phyloP scores from a whole-genome alignment of 2,113 vertebrate genomes.

The Zapus hudsonius region DNA sequence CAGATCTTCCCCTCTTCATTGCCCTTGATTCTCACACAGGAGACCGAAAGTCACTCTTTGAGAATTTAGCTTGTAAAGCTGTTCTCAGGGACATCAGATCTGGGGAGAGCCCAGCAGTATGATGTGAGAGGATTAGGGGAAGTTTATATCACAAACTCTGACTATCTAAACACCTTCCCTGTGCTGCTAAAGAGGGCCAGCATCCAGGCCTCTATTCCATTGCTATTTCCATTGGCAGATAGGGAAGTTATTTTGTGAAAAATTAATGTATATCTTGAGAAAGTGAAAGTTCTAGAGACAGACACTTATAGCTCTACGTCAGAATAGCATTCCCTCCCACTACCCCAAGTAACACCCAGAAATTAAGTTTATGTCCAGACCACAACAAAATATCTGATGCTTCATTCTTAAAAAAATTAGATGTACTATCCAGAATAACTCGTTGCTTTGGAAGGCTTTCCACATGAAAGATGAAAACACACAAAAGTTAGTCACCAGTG shows the following conservation, averaged over 20 bases:
- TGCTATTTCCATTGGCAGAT: background rate
- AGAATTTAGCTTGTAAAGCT: background rate
- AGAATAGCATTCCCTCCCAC: background rate
- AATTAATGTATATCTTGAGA: conserved; percentile 3
- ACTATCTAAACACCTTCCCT: no score
- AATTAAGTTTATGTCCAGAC: background rate
- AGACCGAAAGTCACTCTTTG: background rate
- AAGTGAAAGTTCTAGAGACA: background rate
- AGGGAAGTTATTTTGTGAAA: background rate
- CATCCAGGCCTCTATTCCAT: background rate
- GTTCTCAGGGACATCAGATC: background rate
- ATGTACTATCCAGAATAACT: background rate
- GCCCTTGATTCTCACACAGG: background rate
- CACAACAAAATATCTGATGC: conserved; percentile 1
- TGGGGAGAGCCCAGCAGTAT: background rate
- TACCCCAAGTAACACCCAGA: background rate
- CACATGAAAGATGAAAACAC: background rate
- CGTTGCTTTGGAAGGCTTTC: background rate
- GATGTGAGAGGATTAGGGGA: background rate
- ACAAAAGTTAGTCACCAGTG: background rate
- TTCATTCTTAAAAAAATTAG: background rate
- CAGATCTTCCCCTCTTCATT: background rate
- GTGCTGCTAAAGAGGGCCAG: background rate
- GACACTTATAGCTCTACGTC: background rate
- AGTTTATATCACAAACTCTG: background rate